Evolutionary conservation across 1,140 invertebrate species (phyloP).

Genomic region (Berghia stephanieae): DNA sequence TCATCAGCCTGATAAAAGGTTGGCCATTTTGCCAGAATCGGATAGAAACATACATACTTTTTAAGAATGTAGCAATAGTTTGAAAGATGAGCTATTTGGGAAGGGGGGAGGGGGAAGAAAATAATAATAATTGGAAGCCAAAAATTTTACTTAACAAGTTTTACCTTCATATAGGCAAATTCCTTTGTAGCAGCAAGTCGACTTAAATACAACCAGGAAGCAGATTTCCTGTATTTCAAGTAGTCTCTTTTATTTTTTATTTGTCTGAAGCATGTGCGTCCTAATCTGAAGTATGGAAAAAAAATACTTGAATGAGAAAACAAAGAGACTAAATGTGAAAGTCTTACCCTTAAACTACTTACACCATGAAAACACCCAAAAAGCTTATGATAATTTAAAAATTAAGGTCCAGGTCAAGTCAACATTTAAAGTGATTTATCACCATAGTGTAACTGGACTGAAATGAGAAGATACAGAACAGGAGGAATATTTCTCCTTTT

Average conservation of each 20-base stretch:
- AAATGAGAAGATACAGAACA: too few relatives aligned
- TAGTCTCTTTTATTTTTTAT: conserved; percentile 97
- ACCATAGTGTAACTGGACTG: too few relatives aligned
- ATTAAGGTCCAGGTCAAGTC: too few relatives aligned
- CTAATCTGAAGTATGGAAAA: conserved; percentile 75
- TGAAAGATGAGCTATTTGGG: too few relatives aligned
- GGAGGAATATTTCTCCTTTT: too few relatives aligned
- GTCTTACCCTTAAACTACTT: conserved; percentile 3
- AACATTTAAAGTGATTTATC: too few relatives aligned
- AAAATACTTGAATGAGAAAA: neutral
- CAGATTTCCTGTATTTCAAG: conserved; percentile 86
- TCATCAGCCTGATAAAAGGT: too few relatives aligned
- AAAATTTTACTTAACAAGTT: too few relatives aligned
- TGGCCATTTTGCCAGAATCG: too few relatives aligned
- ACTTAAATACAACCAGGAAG: conserved; percentile 98
- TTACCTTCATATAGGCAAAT: conserved; percentile 95
- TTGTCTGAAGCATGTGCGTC: conserved; percentile 95
- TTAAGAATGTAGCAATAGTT: too few relatives aligned
- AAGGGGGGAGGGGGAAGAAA: neutral
- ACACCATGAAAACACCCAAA: neutral
- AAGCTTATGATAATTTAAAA: too few relatives aligned
- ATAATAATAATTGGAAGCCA: neutral
- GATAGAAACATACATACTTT: too few relatives aligned
- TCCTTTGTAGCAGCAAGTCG: conserved; percentile 96
- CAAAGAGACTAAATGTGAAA: neutral